A percentile compares a stretch with the other conserved stretches of the same genome.
Evolutionary conservation across 2,888 invertebrate genomes (phyloP).

Genomic region (Mycalesis mineus): DNA sequence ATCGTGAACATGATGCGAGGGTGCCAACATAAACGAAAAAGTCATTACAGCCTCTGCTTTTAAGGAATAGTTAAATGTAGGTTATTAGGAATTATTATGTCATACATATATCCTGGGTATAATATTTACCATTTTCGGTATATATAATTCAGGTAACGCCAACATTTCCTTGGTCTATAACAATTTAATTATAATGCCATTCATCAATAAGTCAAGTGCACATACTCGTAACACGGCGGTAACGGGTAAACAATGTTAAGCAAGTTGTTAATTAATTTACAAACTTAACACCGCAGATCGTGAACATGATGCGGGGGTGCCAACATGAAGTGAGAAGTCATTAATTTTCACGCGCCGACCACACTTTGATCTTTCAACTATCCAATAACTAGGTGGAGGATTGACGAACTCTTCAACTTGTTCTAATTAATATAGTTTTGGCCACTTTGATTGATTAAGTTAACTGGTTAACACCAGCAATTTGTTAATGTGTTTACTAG

Average conservation of each 20-base stretch:
- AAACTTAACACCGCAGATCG: constrained; percentile 9
- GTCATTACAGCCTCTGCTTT: too few relatives aligned
- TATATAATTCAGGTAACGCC: not conserved
- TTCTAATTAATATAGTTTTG: constrained; percentile 11
- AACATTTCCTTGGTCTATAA: too few relatives aligned
- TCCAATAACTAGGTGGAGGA: constrained; percentile 1
- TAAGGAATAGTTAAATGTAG: too few relatives aligned
- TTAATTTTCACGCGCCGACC: constrained; percentile 4
- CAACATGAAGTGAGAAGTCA: constrained; percentile 8
- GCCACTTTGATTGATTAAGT: not conserved
- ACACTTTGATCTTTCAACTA: constrained; percentile 14
- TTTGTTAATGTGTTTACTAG: not conserved
- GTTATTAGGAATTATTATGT: too few relatives aligned
- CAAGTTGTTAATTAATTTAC: constrained; percentile 13
- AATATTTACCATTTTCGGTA: too few relatives aligned
- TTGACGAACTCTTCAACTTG: not conserved
- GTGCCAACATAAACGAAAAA: not conserved
- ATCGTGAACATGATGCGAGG: not conserved
- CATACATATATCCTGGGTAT: too few relatives aligned
- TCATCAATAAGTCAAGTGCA: not conserved
- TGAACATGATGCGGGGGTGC: not conserved
- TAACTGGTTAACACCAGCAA: not conserved
- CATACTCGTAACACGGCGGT: too few relatives aligned
- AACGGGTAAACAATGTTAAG: not conserved
- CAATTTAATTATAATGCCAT: too few relatives aligned